Conservation (phyloP, 2,113 vertebrate species). For the Psilopsiagon aymara region DNA sequence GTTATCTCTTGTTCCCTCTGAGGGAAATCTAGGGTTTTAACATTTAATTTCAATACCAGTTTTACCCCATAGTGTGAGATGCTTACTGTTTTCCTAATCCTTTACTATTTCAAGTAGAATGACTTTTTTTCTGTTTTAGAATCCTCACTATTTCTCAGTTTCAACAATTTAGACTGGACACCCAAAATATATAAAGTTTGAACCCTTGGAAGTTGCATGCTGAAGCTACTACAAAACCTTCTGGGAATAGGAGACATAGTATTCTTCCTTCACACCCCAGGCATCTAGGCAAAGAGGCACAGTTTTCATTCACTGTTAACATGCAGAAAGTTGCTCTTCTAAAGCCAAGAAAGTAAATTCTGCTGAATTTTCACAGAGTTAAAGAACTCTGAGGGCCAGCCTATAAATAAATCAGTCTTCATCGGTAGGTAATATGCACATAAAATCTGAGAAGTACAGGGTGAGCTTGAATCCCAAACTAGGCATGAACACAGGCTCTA, state of each 20-base stretch:
- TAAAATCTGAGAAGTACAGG: not conserved
- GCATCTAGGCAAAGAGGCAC: not conserved
- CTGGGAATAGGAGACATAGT: not conserved
- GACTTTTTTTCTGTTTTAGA: not conserved
- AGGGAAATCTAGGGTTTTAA: not conserved
- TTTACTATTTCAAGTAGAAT: not conserved
- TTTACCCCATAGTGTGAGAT: not conserved
- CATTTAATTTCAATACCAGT: not conserved
- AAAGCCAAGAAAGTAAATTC: not conserved
- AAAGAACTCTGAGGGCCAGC: not conserved
- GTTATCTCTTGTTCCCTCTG: not conserved
- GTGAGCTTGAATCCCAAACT: not conserved
- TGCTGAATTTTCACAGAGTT: not conserved
- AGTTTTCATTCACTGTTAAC: not conserved
- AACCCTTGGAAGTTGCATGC: not conserved
- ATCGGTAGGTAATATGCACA: not conserved
- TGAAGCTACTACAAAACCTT: not conserved
- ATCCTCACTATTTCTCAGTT: not conserved
- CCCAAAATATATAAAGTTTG: not conserved
- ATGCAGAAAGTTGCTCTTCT: not conserved
- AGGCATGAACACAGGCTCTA: not conserved
- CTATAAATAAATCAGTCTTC: not conserved
- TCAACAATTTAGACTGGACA: not conserved
- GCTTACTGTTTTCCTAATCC: not conserved
- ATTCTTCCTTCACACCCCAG: not conserved